Evolutionary conservation across 2,797 vertebrate genomes (phyloP).

Genomic region (Anguilla pacifica): DNA sequence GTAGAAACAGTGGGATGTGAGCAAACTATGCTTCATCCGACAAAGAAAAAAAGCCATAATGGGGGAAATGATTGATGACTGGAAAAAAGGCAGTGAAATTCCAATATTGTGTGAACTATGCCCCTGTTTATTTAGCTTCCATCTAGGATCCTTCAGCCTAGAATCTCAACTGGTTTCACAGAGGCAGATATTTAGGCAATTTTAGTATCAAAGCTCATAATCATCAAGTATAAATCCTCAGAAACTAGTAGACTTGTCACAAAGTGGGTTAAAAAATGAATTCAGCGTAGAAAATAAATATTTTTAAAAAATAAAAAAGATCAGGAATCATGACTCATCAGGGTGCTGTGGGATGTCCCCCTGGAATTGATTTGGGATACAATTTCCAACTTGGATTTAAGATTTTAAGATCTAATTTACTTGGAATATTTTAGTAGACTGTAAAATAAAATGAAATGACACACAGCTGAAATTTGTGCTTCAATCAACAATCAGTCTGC

Average conservation of each 20-base stretch:
- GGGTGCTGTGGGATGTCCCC: not conserved
- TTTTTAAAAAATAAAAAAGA: not conserved
- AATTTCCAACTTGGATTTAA: not conserved
- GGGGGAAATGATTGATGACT: not conserved
- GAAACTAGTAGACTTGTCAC: not conserved
- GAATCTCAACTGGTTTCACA: too few relatives aligned
- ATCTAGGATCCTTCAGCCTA: not conserved
- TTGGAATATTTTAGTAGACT: not conserved
- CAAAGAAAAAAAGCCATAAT: not conserved
- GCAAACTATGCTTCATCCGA: not conserved
- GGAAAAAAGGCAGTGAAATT: not conserved
- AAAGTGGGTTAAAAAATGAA: not conserved
- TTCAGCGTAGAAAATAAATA: not conserved
- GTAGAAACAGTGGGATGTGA: not conserved
- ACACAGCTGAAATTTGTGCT: not conserved
- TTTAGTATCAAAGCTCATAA: not conserved
- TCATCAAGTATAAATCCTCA: not conserved
- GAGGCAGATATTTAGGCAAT: too few relatives aligned
- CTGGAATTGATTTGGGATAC: not conserved
- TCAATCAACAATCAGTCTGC: not conserved
- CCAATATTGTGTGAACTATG: not conserved
- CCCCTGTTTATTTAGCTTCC: not conserved
- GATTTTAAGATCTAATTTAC: not conserved
- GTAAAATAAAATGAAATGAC: not conserved
- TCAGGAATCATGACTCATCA: not conserved